Evolutionary conservation across 2,797 vertebrate genomes (phyloP).

Genomic region (Cheirogaleus major): DNA sequence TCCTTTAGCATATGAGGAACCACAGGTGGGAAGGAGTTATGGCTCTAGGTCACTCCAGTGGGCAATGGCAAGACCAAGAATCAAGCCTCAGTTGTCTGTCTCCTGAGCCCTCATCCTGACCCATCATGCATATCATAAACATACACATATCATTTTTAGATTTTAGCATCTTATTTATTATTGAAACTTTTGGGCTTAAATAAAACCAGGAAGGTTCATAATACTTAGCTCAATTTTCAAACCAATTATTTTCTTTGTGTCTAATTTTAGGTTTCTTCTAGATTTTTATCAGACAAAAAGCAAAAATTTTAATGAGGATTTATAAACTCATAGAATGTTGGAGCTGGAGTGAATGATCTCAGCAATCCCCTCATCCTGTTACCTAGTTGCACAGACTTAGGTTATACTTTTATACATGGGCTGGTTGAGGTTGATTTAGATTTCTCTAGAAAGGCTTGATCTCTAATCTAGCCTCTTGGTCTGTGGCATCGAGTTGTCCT

Average conservation of each 20-base stretch:
- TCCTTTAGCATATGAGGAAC: background rate
- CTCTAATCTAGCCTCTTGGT: background rate
- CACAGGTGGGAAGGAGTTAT: background rate
- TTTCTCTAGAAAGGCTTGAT: background rate
- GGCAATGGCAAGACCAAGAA: background rate
- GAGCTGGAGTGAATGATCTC: background rate
- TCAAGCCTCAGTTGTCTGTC: background rate
- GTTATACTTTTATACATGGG: background rate
- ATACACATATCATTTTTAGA: background rate
- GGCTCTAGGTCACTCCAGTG: background rate
- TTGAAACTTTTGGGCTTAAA: background rate
- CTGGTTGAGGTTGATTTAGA: background rate
- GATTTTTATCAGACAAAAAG: background rate
- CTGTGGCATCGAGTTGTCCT: background rate
- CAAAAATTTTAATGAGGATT: background rate
- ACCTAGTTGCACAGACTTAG: background rate
- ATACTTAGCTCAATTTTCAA: conserved; percentile 36
- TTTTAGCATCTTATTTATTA: background rate
- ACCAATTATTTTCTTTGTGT: background rate
- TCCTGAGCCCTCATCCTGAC: background rate
- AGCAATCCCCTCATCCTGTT: background rate
- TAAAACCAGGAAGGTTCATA: background rate
- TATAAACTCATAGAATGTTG: background rate
- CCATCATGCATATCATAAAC: background rate
- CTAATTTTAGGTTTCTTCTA: background rate